Evolutionary conservation across 2,888 invertebrate genomes (phyloP).

Genomic region (Polymixis lichenea): DNA sequence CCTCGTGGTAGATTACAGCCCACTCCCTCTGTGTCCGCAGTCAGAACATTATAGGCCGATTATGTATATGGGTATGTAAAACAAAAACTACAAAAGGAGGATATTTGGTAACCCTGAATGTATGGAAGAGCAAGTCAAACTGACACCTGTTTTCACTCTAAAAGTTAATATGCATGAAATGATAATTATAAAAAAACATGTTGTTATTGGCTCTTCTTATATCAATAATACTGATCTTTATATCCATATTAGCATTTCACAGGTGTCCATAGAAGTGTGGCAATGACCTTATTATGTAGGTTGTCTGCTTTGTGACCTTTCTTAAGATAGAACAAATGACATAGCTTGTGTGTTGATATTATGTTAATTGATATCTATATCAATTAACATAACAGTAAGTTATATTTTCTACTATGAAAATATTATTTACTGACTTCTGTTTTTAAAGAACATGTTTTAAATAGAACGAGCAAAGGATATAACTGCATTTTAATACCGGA

Average conservation of each 20-base stretch:
- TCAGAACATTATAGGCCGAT: too few relatives aligned
- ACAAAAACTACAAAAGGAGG: background rate
- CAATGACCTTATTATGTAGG: conserved; percentile 35
- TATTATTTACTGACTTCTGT: background rate
- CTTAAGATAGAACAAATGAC: conserved; percentile 34
- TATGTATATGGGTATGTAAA: background rate
- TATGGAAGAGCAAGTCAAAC: background rate
- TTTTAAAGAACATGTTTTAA: background rate
- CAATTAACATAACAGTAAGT: too few relatives aligned
- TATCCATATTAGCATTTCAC: conserved; percentile 26
- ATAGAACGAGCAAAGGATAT: conserved; percentile 10
- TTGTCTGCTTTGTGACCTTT: conserved; percentile 24
- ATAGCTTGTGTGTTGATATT: conserved; percentile 28
- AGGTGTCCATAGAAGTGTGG: conserved; percentile 25
- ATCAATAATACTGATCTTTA: background rate
- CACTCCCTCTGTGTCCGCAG: too few relatives aligned
- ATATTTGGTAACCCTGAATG: background rate
- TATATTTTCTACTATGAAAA: too few relatives aligned
- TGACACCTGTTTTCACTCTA: conserved; percentile 6
- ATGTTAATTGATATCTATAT: conserved; percentile 25
- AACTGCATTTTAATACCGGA: background rate
- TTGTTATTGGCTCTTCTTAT: background rate
- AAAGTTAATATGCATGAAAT: conserved; percentile 4
- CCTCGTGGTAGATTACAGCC: too few relatives aligned
- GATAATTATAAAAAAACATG: background rate